These are phyloP conservation scores for Bombyx huttoni DNA, from an alignment of 2,888 invertebrate genomes.

Conservation along the genomic window DNA sequence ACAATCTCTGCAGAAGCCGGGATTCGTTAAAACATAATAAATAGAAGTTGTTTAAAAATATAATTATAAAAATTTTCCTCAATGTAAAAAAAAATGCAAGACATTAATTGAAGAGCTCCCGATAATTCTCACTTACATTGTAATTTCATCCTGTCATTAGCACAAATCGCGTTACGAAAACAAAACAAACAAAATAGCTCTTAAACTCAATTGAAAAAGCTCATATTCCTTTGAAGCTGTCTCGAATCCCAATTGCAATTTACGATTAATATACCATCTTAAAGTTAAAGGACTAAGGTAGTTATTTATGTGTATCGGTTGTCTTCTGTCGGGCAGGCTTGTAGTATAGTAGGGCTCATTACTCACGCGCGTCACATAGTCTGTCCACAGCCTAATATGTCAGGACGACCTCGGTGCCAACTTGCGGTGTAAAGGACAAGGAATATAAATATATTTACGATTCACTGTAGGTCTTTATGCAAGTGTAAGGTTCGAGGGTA, in stretches of 20 bases:
- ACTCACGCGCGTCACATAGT: conserved; percentile 48
- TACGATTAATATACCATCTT: not conserved
- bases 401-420: conserved; percentile 42
- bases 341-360: conserved; percentile 27
- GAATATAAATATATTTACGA: not conserved
- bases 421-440: conserved; percentile 15
- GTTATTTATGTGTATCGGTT: not conserved
- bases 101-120: not conserved
- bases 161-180: not conserved
- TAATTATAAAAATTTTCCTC: not conserved
- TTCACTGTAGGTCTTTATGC: too few species aligned
- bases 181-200: not conserved
- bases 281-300: not conserved
- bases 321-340: conserved; percentile 3
- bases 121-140: not conserved
- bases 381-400: conserved; percentile 52
- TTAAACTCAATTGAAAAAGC: not conserved
- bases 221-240: not conserved
- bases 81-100: not conserved
- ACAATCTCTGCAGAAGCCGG: too few species aligned
- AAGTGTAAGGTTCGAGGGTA: too few species aligned
- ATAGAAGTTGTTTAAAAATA: not conserved
- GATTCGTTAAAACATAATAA: too few species aligned
- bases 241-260: too few species aligned
- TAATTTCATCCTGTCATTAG: not conserved